phyloP scores from a whole-genome alignment of 1,140 invertebrate genomes.

The Meteorus sp. region DNA sequence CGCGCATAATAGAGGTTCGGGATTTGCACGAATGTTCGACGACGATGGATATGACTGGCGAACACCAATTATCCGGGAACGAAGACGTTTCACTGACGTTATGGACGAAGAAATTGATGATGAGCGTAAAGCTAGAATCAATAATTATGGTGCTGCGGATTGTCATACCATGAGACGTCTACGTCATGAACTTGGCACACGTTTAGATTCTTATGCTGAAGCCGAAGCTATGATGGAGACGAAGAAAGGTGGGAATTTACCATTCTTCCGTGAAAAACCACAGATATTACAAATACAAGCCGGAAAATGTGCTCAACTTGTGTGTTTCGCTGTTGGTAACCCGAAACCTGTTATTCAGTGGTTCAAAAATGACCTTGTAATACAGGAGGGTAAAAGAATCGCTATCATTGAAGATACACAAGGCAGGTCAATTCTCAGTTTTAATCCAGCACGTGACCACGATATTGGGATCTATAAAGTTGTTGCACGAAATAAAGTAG shows the following conservation, averaged over 20 bases:
- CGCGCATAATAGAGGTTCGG: constrained; percentile 73
- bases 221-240: constrained; percentile 81
- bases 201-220: constrained; percentile 80
- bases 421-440: constrained; percentile 76
- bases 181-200: constrained; percentile 77
- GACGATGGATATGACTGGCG: constrained; percentile 74
- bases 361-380: constrained; percentile 90
- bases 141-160: constrained; percentile 73
- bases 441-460: constrained; percentile 74
- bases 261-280: constrained; percentile 83
- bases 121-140: constrained; percentile 79
- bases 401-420: constrained; percentile 75
- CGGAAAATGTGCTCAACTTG: constrained; percentile 75
- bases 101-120: constrained; percentile 97
- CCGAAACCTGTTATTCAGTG: constrained; percentile 91
- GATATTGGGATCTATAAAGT: constrained; percentile 95
- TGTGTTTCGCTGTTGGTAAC: constrained; percentile 85
- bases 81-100: constrained; percentile 88
- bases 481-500: constrained; percentile 85
- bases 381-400: constrained; percentile 77
- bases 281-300: constrained; percentile 77
- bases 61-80: constrained; percentile 83
- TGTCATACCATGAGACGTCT: constrained; percentile 72
- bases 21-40: constrained; percentile 67
- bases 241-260: constrained; percentile 75